phyloP scores from a whole-genome alignment of 2,113 vertebrate genomes.

The Benitochromis conjunctus region DNA sequence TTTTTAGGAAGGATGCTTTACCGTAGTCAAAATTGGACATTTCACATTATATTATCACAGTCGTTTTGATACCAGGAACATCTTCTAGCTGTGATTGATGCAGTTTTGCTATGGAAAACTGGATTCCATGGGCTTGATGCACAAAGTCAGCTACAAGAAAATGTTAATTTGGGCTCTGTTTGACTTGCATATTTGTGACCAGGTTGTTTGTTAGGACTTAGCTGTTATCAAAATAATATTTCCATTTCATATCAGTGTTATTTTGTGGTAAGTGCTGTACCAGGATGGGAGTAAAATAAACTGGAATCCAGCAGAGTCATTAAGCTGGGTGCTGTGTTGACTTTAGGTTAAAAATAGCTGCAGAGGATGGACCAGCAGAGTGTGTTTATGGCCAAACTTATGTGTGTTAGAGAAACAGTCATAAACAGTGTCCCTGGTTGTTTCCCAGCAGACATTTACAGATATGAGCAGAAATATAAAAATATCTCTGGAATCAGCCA shows the following conservation, averaged over 20 bases:
- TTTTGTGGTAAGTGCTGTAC: not conserved
- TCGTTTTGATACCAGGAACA: not conserved
- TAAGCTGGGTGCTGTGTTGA: slow-evolving; percentile 27
- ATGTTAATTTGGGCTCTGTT: not conserved
- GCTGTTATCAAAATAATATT: not conserved
- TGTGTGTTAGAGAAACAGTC: not conserved
- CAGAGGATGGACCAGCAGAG: not conserved
- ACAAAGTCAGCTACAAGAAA: not conserved
- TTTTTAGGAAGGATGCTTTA: not conserved
- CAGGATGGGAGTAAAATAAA: not conserved
- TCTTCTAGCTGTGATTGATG: not conserved
- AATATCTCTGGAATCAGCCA: not conserved
- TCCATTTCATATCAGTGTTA: not conserved
- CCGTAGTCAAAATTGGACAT: not conserved
- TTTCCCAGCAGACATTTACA: not conserved
- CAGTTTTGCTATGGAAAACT: not conserved
- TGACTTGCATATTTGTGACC: not conserved
- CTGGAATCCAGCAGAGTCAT: slow-evolving; percentile 33
- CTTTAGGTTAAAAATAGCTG: slow-evolving; percentile 56
- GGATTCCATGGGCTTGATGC: not conserved
- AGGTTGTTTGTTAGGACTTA: not conserved
- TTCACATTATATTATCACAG: not conserved
- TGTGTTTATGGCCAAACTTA: not conserved
- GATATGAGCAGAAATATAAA: not conserved
- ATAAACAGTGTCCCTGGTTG: not conserved